Evolutionary conservation across 2,888 invertebrate genomes (phyloP), one percentile per base, ranked within the genome.

Genomic region (Ophion ventricosus): DNA sequence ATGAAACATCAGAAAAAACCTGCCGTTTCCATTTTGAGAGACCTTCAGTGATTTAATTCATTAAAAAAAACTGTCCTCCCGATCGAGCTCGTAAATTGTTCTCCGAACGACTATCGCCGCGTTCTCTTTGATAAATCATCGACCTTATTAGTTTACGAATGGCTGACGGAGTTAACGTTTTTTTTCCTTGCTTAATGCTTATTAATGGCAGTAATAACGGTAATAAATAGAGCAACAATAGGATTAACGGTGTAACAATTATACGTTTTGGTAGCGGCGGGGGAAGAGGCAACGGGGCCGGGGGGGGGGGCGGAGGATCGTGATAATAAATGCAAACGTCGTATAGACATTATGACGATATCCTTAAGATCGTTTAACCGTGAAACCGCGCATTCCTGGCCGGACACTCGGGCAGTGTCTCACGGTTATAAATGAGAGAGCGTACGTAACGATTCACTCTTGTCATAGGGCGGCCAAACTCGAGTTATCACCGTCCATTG

Each of bases 391-490:
- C 63, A 61, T 70, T 85, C 84, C 80, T 82, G 73, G 83, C 77
- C 57, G 69, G 74, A 80, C 69, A 63, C 72, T 74, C 72, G 59
- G 79, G 80, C 70, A 67, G 76, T 70, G 79, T 64, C 76, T 85
- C 79, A 82, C 84, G 85, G 66, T 82, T 78, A 83, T 85, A 84
- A 80, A 84, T 81, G 80, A 82, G 74, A 83, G 85, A 26, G 67
- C 26, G 81, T 82, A 85, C 88, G 89, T 72, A 66, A 90, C 88
- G 88, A 90, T 90, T 93, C 92, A 92, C 91, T 92, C 91, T 91
- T 92, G 92, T 93, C 93, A 93, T 91, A 92, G 93, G 91, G 92
- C 92, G 89, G 92, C 93, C 93, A 93, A 90, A 90, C 92, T 92
- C 91, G 92, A 90, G 86, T 89, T 92, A 91, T 93, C 93, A 90